Evolutionary conservation across 1,140 invertebrate species (phyloP).

Genomic region (Bicyclus anynana): DNA sequence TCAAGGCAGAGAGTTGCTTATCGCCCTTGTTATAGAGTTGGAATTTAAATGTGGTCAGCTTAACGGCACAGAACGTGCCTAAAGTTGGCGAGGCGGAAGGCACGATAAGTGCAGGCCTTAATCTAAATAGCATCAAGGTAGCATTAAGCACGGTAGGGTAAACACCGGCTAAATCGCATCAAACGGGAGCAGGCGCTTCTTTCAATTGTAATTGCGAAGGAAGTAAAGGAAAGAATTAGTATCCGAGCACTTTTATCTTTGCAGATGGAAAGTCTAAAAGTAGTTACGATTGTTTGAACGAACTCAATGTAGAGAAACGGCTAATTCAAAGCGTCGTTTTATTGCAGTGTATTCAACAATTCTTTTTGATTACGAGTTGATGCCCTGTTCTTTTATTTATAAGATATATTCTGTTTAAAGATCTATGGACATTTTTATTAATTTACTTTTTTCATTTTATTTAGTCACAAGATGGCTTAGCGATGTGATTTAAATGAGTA

Average conservation of each 20-base stretch:
- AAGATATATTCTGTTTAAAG: neutral
- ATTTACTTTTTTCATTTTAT: too few species aligned
- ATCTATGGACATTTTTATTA: neutral
- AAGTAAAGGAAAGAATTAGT: constrained; percentile 20
- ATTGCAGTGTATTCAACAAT: neutral
- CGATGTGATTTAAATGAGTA: too few species aligned
- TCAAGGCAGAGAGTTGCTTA: constrained; percentile 32
- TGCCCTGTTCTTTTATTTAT: neutral
- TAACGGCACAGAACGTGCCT: constrained; percentile 32
- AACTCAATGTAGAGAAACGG: neutral
- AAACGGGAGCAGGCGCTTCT: constrained; percentile 20
- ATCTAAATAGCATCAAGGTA: constrained; percentile 64
- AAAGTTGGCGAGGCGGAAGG: constrained; percentile 57
- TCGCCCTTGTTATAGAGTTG: constrained; percentile 34
- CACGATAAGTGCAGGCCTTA: constrained; percentile 61
- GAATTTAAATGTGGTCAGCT: constrained; percentile 35
- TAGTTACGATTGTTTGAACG: constrained; percentile 7
- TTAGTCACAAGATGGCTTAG: too few species aligned
- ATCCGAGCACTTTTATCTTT: constrained; percentile 15
- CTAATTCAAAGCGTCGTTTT: neutral
- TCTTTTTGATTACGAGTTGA: neutral
- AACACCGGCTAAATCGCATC: constrained; percentile 25
- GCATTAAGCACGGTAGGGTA: constrained; percentile 31
- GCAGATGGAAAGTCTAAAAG: constrained; percentile 10
- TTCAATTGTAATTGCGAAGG: constrained; percentile 26